phyloP scores from a whole-genome alignment of 2,888 invertebrate species.

The Conistra vaccinii region DNA sequence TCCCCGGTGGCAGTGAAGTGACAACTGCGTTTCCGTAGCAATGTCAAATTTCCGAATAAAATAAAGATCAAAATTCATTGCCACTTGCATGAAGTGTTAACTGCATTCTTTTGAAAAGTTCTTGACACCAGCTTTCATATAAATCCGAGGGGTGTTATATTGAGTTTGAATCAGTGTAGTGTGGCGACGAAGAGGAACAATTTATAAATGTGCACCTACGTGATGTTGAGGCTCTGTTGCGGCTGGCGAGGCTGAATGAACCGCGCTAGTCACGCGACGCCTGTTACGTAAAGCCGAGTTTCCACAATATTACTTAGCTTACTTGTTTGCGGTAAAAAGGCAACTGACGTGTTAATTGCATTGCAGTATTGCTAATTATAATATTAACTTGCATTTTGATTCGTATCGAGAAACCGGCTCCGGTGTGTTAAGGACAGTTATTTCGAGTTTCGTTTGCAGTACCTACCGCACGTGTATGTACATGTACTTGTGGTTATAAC shows the following conservation, averaged over 20 bases:
- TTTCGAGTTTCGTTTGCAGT: conserved; percentile 62
- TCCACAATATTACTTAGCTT: conserved; percentile 80
- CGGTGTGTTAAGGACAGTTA: conserved; percentile 73
- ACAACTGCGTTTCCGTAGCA: conserved; percentile 1
- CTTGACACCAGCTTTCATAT: conserved; percentile 9
- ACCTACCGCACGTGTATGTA: conserved; percentile 39
- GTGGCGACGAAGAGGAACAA: conserved; percentile 47
- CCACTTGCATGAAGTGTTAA: background rate
- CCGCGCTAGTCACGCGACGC: conserved; percentile 82
- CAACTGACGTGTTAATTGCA: conserved; percentile 85
- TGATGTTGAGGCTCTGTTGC: conserved; percentile 56
- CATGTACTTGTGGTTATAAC: conserved; percentile 15
- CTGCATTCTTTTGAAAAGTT: conserved; percentile 1
- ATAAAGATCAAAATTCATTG: background rate
- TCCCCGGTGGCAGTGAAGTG: background rate
- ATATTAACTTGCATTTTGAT: conserved; percentile 79
- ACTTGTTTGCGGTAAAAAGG: conserved; percentile 85
- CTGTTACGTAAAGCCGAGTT: conserved; percentile 83
- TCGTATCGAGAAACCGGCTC: conserved; percentile 74
- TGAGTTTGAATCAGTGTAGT: conserved; percentile 29
- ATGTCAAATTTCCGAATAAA: conserved; percentile 17
- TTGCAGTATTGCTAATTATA: conserved; percentile 84
- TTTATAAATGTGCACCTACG: conserved; percentile 53
- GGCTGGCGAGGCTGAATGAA: conserved; percentile 81
- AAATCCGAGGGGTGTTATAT: conserved; percentile 12